These are phyloP conservation scores for Copsychus sechellarum DNA, from an alignment of 2,113 vertebrate genomes.

Conservation along the genomic window DNA sequence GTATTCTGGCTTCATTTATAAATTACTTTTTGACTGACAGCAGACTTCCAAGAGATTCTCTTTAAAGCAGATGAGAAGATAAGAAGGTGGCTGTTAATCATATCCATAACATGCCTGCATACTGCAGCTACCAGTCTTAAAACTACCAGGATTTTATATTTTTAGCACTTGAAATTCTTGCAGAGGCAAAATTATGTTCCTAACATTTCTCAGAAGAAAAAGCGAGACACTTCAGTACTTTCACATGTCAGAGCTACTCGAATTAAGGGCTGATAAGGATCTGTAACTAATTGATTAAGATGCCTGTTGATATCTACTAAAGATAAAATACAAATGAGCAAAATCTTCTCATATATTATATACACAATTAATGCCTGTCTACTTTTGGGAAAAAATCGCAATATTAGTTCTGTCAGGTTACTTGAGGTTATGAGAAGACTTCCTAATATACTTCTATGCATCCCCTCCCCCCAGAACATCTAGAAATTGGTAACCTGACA, in stretches of 20 bases:
- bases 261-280: background rate
- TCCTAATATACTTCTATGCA: background rate
- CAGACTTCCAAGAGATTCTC: background rate
- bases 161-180: constrained; percentile 12
- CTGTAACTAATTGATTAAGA: background rate
- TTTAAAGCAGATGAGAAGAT: background rate
- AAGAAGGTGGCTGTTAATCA: constrained; percentile 7
- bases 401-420: background rate
- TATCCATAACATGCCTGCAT: background rate
- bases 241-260: background rate
- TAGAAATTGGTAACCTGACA: background rate
- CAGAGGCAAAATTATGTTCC: background rate
- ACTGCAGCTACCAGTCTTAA: background rate
- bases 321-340: constrained; percentile 22
- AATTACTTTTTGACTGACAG: constrained; percentile 15
- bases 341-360: background rate
- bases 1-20: background rate
- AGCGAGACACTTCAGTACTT: background rate
- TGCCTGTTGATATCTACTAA: background rate
- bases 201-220: background rate
- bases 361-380: background rate
- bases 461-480: background rate
- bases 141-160: background rate
- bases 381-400: background rate
- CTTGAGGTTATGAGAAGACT: background rate